Evolutionary conservation across 2,797 vertebrate species (phyloP), one percentile per base, ranked within the genome.

Genomic region (Ataeniobius toweri): DNA sequence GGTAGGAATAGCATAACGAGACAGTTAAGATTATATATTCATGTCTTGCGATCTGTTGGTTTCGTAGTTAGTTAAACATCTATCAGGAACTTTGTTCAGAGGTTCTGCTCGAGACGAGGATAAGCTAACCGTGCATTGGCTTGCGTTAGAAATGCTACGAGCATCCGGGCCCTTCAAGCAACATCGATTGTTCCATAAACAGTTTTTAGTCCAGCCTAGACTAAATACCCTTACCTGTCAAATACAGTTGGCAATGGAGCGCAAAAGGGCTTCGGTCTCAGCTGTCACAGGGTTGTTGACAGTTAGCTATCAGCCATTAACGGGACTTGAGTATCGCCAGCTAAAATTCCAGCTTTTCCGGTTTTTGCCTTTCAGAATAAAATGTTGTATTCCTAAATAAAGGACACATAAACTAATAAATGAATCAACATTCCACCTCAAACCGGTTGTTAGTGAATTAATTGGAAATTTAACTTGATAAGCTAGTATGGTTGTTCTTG

Each of bases 291-390:
- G 39, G 6, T 24, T 88, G 88, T 88, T 91, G 88, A 92, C 93
- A 88, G 78, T 13, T 67, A 67, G 18, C 76, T 68, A 73, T 73
- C 78, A 84, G 82, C 85, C 86, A 90, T 83, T 76, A 80, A 59
- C 53, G 63, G 59, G 80, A 72, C 31, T 58, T 6, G 50, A 61
- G 68, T 73, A 81, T 78, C 82, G 77, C 79, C 79, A 86, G 78
- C 87, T 46, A 78, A 76, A 69, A 79, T 68, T 78, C 9, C 22
- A 5, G 44, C 68, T 4, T 55, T 88, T 91, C 92, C 91, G 84
- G 75, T 70, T 12, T 0, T 0, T 0, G 8, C 0, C 76, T 92
- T 92, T 89, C 89, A 89, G 0, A 91, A 86, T 84, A 91, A 92
- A 85, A 72, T 1, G 0, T 0, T 0, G 3, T 9, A 22, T 13